These are phyloP conservation scores for Hemichromis elongatus DNA, from an alignment of 2,113 vertebrate genomes.

Conservation along the genomic window DNA sequence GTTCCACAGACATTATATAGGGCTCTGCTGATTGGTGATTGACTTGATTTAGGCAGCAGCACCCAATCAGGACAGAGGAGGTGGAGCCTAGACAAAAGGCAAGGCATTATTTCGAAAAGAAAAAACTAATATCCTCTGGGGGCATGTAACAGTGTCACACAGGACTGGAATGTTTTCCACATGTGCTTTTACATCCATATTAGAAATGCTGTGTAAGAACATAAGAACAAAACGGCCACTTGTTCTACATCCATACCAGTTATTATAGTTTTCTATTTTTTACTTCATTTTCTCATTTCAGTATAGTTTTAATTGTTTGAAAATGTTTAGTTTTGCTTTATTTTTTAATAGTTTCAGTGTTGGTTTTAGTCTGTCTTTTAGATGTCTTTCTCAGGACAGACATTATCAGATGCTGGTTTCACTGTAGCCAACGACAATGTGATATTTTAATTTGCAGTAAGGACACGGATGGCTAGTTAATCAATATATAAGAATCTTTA, in stretches of 20 bases:
- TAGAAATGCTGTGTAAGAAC: background rate
- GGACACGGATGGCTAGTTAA: no score
- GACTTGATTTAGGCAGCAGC: background rate
- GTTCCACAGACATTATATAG: background rate
- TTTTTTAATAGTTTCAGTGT: background rate
- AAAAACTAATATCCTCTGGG: background rate
- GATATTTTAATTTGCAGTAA: no score
- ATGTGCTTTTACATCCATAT: background rate
- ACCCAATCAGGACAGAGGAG: background rate
- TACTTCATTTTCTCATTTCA: background rate
- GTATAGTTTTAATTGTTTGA: background rate
- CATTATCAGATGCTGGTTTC: no score
- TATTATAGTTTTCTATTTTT: background rate
- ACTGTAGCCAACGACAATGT: no score
- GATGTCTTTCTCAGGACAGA: no score
- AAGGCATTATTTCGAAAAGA: background rate
- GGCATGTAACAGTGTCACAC: background rate
- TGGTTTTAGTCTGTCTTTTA: background rate
- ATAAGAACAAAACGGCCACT: background rate
- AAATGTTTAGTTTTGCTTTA: background rate
- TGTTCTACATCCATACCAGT: background rate
- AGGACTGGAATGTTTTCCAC: background rate
- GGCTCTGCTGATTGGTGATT: background rate
- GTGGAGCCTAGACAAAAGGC: no score
- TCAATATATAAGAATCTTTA: background rate